Percentiles rank a stretch among this genome's conserved stretches.
These are phyloP conservation scores for Odontomyia ornata DNA, from an alignment of 2,888 invertebrate genomes.

Conservation along the genomic window DNA sequence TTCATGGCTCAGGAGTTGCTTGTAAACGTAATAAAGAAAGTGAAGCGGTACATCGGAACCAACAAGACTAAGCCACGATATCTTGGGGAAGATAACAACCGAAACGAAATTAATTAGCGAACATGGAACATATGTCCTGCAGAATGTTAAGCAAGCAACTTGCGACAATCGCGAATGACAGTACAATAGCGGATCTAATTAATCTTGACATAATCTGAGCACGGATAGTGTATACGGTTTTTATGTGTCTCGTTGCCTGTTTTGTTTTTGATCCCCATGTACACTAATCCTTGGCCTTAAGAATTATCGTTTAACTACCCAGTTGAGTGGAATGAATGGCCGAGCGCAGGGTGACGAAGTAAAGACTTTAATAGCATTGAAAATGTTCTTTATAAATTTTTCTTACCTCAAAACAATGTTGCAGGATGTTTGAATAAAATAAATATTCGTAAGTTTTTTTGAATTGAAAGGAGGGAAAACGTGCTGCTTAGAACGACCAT, in stretches of 20 bases:
- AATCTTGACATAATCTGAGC: constrained; percentile 64
- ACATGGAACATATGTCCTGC: constrained; percentile 50
- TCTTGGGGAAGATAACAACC: constrained; percentile 39
- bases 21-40: constrained; percentile 42
- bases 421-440: too few species aligned
- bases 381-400: too few species aligned
- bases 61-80: constrained; percentile 35
- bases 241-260: constrained; percentile 15
- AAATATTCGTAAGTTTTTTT: too few species aligned
- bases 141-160: constrained; percentile 48
- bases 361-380: not conserved
- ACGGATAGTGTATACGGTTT: constrained; percentile 52
- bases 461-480: too few species aligned
- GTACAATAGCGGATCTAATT: constrained; percentile 63
- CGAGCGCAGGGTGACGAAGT: not conserved
- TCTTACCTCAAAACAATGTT: too few species aligned
- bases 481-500: too few species aligned
- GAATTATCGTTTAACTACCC: constrained; percentile 22
- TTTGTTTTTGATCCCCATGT: constrained; percentile 13
- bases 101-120: constrained; percentile 49
- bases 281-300: constrained; percentile 17
- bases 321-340: not conserved
- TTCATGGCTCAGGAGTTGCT: not conserved
- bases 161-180: constrained; percentile 59
- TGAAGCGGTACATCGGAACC: constrained; percentile 42